phyloP scores from a whole-genome alignment of 2,797 vertebrate genomes.

The Amazona ochrocephala region DNA sequence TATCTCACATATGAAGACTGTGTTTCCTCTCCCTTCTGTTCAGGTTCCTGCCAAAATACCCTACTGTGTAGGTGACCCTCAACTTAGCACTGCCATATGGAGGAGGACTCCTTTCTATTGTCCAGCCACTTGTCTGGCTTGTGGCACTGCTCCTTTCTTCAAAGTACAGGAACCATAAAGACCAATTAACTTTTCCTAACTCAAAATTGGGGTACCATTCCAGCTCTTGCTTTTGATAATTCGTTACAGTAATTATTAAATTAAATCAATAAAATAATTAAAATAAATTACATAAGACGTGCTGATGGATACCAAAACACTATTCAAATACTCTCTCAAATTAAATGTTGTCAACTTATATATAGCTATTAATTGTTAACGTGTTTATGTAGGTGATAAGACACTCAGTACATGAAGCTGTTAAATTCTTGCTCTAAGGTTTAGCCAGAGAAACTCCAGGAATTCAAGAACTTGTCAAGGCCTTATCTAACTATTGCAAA shows the following conservation, averaged over 20 bases:
- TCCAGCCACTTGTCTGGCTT: no score
- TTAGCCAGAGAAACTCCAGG: background rate
- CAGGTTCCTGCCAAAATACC: background rate
- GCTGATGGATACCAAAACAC: background rate
- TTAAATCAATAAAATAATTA: background rate
- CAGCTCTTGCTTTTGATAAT: background rate
- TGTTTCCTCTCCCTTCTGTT: background rate
- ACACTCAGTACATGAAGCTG: background rate
- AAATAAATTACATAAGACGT: background rate
- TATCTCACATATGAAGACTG: rapidly evolving
- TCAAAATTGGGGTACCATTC: background rate
- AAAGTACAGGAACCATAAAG: background rate
- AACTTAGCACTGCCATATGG: background rate
- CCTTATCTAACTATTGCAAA: background rate
- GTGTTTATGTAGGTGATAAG: background rate
- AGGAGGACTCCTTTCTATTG: background rate
- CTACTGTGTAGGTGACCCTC: rapidly evolving
- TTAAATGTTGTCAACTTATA: background rate
- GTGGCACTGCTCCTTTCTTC: background rate
- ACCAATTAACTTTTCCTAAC: background rate
- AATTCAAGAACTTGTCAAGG: background rate
- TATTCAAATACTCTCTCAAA: background rate
- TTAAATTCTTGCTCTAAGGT: background rate
- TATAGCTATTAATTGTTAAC: background rate
- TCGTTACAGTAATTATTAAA: background rate